phyloP scores from a whole-genome alignment of 2,888 invertebrate species.

The Tenthredo notha region DNA sequence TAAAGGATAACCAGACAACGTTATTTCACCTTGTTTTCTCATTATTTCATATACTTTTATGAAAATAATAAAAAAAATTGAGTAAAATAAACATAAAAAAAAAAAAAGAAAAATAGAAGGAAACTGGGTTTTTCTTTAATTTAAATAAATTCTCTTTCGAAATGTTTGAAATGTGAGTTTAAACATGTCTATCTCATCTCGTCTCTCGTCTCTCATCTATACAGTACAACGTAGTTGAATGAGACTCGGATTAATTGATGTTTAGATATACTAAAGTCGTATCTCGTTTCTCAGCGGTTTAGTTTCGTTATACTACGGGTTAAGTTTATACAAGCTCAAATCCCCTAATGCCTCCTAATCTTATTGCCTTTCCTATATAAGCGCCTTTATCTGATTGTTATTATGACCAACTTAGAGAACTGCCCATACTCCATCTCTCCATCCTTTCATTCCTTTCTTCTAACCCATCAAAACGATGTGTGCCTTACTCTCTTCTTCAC shows the following conservation, averaged over 20 bases:
- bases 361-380: constrained; percentile 19
- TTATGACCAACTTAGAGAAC: constrained; percentile 22
- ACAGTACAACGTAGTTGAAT: not conserved
- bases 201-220: not conserved
- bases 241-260: constrained; percentile 34
- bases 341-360: constrained; percentile 35
- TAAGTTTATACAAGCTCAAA: constrained; percentile 37
- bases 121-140: too few relatives aligned
- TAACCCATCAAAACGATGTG: not conserved
- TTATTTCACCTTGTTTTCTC: too few relatives aligned
- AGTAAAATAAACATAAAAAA: too few relatives aligned
- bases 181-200: too few relatives aligned
- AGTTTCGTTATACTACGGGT: not conserved
- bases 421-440: not conserved
- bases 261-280: constrained; percentile 11
- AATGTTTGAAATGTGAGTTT: too few relatives aligned
- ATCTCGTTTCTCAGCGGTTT: not conserved
- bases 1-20: too few relatives aligned
- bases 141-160: too few relatives aligned
- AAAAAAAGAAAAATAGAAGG: not conserved
- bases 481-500: not conserved
- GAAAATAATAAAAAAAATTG: too few relatives aligned
- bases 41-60: too few relatives aligned
- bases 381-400: constrained; percentile 7
- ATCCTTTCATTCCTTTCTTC: not conserved